phyloP scores from a whole-genome alignment of 2,797 vertebrate species.

The Microtus obscurus region DNA sequence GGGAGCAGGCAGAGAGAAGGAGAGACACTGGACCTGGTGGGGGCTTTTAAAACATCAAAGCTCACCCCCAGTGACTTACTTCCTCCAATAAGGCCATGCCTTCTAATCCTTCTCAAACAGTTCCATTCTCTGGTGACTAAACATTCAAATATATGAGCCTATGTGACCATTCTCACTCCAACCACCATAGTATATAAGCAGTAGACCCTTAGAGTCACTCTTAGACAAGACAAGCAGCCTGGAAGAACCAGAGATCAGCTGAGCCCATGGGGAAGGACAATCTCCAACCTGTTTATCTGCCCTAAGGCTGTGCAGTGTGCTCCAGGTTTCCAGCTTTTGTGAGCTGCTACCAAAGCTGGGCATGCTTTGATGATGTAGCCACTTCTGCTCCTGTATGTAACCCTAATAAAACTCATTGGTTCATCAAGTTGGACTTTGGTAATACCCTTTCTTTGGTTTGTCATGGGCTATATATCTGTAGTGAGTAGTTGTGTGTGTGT shows the following conservation, averaged over 20 bases:
- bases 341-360: background rate
- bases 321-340: background rate
- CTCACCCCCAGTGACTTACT: background rate
- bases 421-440: background rate
- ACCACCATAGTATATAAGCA: background rate
- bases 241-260: background rate
- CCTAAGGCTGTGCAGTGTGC: background rate
- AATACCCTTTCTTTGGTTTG: background rate
- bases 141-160: background rate
- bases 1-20: background rate
- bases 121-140: background rate
- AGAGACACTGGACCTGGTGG: background rate
- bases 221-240: background rate
- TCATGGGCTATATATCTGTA: background rate
- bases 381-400: background rate
- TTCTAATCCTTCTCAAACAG: background rate
- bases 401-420: background rate
- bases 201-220: background rate
- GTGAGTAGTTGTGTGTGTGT: background rate
- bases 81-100: background rate
- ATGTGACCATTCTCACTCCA: background rate
- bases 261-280: background rate
- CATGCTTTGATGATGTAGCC: background rate
- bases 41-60: background rate
- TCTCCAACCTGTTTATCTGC: no score